Conservation (phyloP, 2,113 vertebrate species). For the Aegypius monachus region DNA sequence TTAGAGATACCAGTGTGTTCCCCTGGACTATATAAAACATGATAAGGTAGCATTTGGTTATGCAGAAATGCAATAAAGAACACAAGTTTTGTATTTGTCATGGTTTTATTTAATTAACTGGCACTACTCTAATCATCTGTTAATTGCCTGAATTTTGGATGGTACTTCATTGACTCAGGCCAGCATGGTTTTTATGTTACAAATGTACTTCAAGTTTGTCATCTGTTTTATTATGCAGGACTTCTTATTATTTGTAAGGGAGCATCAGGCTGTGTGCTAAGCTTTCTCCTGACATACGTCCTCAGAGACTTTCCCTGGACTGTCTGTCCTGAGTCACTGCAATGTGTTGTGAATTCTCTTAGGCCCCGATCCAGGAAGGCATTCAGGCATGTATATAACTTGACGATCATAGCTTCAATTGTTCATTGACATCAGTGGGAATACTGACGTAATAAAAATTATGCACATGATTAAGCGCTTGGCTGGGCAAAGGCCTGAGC, state of each 20-base stretch:
- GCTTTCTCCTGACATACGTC: not conserved
- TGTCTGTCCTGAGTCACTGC: not conserved
- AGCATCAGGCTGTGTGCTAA: not conserved
- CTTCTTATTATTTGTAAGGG: not conserved
- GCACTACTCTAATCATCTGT: not conserved
- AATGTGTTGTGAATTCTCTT: not conserved
- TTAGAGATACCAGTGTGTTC: not conserved
- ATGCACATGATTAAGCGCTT: conserved; percentile 17
- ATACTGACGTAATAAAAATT: conserved; percentile 33
- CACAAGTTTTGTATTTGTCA: not conserved
- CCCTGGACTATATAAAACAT: not conserved
- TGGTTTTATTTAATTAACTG: not conserved
- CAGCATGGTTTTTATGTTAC: not conserved
- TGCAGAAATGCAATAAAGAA: not conserved
- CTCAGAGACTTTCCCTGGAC: not conserved
- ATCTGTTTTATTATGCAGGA: not conserved
- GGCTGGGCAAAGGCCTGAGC: not conserved
- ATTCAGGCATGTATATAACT: not conserved
- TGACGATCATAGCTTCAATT: not conserved
- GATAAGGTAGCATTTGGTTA: not conserved
- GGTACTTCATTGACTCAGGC: not conserved
- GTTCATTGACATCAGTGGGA: conserved; percentile 28
- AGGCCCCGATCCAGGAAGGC: not conserved
- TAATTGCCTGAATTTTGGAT: not conserved
- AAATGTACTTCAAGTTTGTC: not conserved